Base-by-base conservation (phyloP, 2,797 vertebrate species). In the Taenioides sp. region DNA sequence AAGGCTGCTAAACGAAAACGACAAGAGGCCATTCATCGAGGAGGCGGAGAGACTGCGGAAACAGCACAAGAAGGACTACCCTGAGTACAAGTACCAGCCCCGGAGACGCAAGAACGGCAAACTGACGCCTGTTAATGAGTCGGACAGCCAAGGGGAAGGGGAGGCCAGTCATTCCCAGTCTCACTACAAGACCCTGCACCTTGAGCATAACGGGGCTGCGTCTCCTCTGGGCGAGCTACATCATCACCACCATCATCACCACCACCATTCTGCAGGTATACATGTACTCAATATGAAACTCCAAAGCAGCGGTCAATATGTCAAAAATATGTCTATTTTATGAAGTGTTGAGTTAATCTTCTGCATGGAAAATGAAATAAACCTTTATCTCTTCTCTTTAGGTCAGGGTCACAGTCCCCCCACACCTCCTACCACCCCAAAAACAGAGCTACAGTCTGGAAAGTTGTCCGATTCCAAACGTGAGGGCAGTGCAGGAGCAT, bases 31-130 rank as follows among this genome's bases (percentile, higher is more conserved):
- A 84, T 99, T 99, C 87, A 98, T 99, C 0, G 98, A 99, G 87
- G 98, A 99, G 90, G 98, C 98, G 0, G 98, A 99, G 91, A 86
- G 98, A 75, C 94, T 99, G 88, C 94, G 98, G 75, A 98, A 98
- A 90, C 98, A 99, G 90, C 98, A 99, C 88, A 99, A 99, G 92
- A 99, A 98, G 82, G 98, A 99, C 91, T 97, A 99, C 69, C 98
- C 98, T 0, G 98, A 99, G 80, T 99, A 99, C 92, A 99, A 99
- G 89, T 99, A 99, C 89, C 98, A 99, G 89, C 98, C 98, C 1
- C 95, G 98, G 54, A 90, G 98, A 72, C 94, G 98, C 88, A 99
- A 99, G 93, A 98, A 98, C 0, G 97, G 98, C 80, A 99, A 99
- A 84, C 95, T 95, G 0, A 89, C 94, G 1, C 83, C 96, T 61